These are phyloP conservation scores for Drosophila pandora DNA, from an alignment of 1,140 invertebrate species.

Conservation along the genomic window DNA sequence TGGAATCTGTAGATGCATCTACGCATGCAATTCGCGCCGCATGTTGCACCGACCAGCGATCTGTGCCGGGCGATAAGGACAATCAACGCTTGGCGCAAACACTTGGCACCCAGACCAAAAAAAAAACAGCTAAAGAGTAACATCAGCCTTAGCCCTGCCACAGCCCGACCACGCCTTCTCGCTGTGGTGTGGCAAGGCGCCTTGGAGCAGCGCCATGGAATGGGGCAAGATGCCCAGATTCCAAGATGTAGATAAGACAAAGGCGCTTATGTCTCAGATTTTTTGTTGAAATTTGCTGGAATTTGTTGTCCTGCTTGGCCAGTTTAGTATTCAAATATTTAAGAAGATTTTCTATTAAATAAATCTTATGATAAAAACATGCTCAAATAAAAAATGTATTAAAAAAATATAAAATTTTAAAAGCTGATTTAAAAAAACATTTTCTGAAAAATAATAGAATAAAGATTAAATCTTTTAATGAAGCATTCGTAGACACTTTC, in stretches of 20 bases:
- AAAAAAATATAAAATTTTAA: too few species aligned
- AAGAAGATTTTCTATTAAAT: too few species aligned
- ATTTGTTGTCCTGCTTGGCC: background rate
- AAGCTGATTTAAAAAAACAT: too few species aligned
- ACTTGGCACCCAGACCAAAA: constrained; percentile 62
- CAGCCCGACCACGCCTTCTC: constrained; percentile 36
- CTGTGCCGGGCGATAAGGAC: constrained; percentile 61
- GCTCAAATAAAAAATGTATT: too few species aligned
- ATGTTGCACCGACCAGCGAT: constrained; percentile 41
- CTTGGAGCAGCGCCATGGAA: constrained; percentile 43
- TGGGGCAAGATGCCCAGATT: constrained; percentile 44
- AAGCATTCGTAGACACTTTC: too few species aligned
- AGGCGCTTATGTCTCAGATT: constrained; percentile 16
- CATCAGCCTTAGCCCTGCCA: constrained; percentile 27
- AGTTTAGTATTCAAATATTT: background rate
- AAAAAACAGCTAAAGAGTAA: background rate
- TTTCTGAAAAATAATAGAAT: too few species aligned
- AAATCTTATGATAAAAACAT: too few species aligned
- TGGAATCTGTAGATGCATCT: constrained; percentile 67
- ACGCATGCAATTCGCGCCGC: constrained; percentile 69
- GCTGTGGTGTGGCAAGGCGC: constrained; percentile 34
- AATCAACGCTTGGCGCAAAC: constrained; percentile 81
- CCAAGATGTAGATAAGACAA: constrained; percentile 55
- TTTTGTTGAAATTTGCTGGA: too few species aligned
- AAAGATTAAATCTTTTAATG: too few species aligned